Base-by-base conservation (phyloP, 2,113 vertebrate species). In the Pterocles gutturalis region DNA sequence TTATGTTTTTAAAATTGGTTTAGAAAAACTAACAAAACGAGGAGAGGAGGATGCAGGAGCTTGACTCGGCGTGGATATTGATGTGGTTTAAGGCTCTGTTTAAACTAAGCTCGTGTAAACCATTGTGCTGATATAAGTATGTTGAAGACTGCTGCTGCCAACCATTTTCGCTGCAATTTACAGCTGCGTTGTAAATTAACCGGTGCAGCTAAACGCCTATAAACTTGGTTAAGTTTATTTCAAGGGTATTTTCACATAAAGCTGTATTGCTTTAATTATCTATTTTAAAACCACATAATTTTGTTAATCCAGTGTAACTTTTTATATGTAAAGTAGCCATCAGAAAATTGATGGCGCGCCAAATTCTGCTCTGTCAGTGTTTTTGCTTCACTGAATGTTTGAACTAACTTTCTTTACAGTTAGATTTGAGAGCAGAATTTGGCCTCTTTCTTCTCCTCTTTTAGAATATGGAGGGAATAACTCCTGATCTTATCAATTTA, bases 291-390 rank as follows among this genome's bases (percentile, higher is more conserved):
- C 94, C 94, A 8, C 94, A 82, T 87, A 83, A 95, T 97, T 96
- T 96, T 95, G 89, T 97, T 97, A 97, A 96, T 87, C 80, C 87
- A 76, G 90, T 87, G 70, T 76, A 95, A 97, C 91, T 97, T 97
- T 95, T 95, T 97, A 96, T 96, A 96, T 97, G 96, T 76, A 97
- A 97, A 95, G 86, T 79, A 97, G 73, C 95, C 77, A 88, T 97
- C 81, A 95, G 91, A 96, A 96, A 91, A 94, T 57, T 95, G 94
- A 85, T 2, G 0, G 65, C 15, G 69, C 0, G 86, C 94, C 95
- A 97, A 69, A 90, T 65, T 92, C 83, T 79, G 69, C 75, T 84
- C 87, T 12, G 71, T 78, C 80, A 75, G 94, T 79, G 88, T 3
- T 90, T 95, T 92, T 89, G 48, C 61, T 84, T 84, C 0, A 0